phyloP scores from a whole-genome alignment of 1,140 invertebrate species.

The Artemia franciscana region DNA sequence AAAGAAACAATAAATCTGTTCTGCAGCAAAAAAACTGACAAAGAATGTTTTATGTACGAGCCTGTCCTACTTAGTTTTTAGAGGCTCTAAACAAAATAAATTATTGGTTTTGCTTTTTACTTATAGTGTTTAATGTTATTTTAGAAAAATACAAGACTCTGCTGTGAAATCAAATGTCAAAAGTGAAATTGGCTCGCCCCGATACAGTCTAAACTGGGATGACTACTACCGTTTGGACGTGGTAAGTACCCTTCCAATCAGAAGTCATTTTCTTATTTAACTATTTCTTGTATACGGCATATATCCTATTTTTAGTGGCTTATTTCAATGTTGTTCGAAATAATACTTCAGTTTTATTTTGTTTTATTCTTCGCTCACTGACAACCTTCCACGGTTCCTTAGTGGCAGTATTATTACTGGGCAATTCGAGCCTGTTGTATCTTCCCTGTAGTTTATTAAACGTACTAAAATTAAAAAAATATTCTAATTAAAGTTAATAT shows the following conservation, averaged over 20 bases:
- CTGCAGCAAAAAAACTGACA: not conserved
- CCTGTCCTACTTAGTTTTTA: too few relatives aligned
- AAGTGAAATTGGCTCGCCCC: not conserved
- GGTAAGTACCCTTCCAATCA: not conserved
- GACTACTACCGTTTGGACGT: not conserved
- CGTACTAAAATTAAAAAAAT: too few relatives aligned
- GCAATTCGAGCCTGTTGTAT: too few relatives aligned
- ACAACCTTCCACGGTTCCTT: too few relatives aligned
- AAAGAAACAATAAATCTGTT: not conserved
- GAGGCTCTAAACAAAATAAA: too few relatives aligned
- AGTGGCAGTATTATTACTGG: too few relatives aligned
- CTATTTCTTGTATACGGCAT: not conserved
- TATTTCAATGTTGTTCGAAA: not conserved
- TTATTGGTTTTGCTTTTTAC: not conserved
- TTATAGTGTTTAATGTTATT: not conserved
- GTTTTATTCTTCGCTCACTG: not conserved
- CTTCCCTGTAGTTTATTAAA: too few relatives aligned
- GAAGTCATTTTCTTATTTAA: not conserved
- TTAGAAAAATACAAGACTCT: not conserved
- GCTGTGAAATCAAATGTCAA: not conserved
- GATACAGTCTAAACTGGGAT: not conserved
- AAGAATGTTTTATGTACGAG: not conserved
- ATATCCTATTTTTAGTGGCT: not conserved
- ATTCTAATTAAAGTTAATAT: too few relatives aligned
- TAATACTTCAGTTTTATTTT: not conserved